Conservation (phyloP, 2,797 vertebrate species). For the Phalanger gymnotis region DNA sequence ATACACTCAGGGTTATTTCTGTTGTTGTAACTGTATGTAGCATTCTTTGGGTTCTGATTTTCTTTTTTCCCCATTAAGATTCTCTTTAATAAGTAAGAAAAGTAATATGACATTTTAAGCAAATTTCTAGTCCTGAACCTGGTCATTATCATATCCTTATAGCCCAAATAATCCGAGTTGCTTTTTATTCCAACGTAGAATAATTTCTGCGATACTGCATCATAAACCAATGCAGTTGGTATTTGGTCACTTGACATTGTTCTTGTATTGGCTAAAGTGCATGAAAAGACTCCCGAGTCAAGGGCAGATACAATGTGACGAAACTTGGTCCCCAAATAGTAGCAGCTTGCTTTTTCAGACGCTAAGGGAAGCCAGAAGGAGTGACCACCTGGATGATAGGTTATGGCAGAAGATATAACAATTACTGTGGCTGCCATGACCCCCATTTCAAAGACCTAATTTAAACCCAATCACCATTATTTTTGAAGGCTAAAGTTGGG, state of each 20-base stretch:
- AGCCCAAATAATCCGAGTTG: background rate
- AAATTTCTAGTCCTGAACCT: background rate
- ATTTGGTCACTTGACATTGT: conserved; percentile 24
- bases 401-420: conserved; percentile 60
- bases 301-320: background rate
- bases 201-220: background rate
- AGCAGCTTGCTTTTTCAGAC: conserved; percentile 36
- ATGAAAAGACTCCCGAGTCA: background rate
- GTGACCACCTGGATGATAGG: conserved; percentile 51
- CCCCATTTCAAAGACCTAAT: conserved; percentile 58
- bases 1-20: too few relatives aligned
- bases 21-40: background rate
- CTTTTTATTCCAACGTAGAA: conserved; percentile 11
- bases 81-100: background rate
- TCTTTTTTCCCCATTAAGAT: conserved; percentile 7
- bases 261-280: conserved; percentile 13
- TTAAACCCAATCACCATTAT: conserved; percentile 67
- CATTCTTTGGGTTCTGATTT: conserved; percentile 40
- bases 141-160: too few relatives aligned
- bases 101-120: background rate
- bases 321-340: conserved; percentile 18
- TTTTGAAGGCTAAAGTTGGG: conserved; percentile 56
- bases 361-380: conserved; percentile 37
- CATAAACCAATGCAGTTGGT: background rate
- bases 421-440: conserved; percentile 49